These are phyloP conservation scores for Ibidorhyncha struthersii DNA, from an alignment of 2,113 vertebrate species.

Conservation along the genomic window DNA sequence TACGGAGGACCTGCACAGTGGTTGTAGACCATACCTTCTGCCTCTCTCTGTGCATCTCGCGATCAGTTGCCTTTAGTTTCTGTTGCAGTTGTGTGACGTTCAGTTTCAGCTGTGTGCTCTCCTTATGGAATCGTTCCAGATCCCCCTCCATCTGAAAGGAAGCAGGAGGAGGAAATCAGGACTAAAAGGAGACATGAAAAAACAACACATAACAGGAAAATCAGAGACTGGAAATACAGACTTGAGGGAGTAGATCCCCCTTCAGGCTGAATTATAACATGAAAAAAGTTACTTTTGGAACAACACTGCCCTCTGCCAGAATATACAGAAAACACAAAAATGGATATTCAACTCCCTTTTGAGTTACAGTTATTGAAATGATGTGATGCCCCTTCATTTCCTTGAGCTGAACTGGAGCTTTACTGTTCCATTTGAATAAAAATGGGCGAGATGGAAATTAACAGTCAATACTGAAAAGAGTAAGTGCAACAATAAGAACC, in stretches of 20 bases:
- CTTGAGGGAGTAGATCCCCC: background rate
- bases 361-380: background rate
- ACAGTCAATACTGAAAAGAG: background rate
- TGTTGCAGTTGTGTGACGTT: constrained; percentile 80
- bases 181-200: background rate
- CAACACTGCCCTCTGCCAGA: constrained; percentile 53
- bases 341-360: background rate
- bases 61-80: constrained; percentile 80
- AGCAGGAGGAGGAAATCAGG: background rate
- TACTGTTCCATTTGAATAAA: background rate
- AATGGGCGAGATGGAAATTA: background rate
- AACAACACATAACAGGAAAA: background rate
- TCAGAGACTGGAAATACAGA: background rate
- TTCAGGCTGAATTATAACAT: background rate
- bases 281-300: background rate
- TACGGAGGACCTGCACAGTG: background rate
- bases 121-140: constrained; percentile 79
- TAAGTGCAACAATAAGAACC: background rate
- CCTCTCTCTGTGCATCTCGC: constrained; percentile 80
- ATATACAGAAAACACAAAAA: background rate
- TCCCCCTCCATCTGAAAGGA: constrained; percentile 84
- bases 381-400: background rate
- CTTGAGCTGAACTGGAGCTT: background rate
- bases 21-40: constrained; percentile 77
- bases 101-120: constrained; percentile 83